These are phyloP conservation scores for Hirtodrosophila cameraria DNA, from an alignment of 2,888 invertebrate genomes.

Conservation along the genomic window DNA sequence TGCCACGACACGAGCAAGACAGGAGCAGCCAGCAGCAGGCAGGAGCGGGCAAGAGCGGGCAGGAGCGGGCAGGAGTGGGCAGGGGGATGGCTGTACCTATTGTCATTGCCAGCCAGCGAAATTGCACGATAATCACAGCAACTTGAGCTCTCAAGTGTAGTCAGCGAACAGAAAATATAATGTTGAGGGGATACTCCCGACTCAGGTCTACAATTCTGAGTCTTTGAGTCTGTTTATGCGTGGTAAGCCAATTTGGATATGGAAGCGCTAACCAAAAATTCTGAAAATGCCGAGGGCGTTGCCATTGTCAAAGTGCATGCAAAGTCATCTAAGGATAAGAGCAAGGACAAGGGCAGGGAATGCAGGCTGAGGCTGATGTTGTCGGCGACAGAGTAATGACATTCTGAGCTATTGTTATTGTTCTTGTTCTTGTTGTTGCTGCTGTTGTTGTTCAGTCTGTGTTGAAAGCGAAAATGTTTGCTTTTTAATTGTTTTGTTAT, in stretches of 20 bases:
- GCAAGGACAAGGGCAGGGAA: conserved; percentile 8
- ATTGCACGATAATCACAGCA: conserved; percentile 80
- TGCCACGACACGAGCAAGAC: conserved; percentile 60
- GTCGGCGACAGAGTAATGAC: conserved; percentile 66
- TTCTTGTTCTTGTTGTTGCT: conserved; percentile 26
- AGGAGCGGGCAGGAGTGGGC: conserved; percentile 22
- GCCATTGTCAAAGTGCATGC: conserved; percentile 72
- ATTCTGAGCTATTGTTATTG: conserved; percentile 40
- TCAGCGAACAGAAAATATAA: conserved; percentile 16
- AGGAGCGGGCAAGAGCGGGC: conserved; percentile 19
- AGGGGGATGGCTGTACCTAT: conserved; percentile 41
- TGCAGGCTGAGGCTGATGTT: conserved; percentile 22
- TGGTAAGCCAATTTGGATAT: conserved; percentile 79
- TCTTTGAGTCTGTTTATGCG: conserved; percentile 65
- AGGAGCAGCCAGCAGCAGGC: conserved; percentile 15
- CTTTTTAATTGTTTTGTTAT: conserved; percentile 56
- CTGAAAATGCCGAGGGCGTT: conserved; percentile 50
- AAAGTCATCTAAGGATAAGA: conserved; percentile 33
- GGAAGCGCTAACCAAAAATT: conserved; percentile 64
- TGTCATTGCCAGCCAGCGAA: conserved; percentile 64
- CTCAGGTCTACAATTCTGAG: neutral
- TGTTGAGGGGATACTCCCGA: neutral
- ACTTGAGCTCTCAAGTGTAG: conserved; percentile 75
- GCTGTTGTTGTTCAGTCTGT: conserved; percentile 10
- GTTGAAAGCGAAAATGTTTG: conserved; percentile 65